Evolutionary conservation across 1,140 invertebrate species (phyloP).

Genomic region (Pseudoatta argentina): DNA sequence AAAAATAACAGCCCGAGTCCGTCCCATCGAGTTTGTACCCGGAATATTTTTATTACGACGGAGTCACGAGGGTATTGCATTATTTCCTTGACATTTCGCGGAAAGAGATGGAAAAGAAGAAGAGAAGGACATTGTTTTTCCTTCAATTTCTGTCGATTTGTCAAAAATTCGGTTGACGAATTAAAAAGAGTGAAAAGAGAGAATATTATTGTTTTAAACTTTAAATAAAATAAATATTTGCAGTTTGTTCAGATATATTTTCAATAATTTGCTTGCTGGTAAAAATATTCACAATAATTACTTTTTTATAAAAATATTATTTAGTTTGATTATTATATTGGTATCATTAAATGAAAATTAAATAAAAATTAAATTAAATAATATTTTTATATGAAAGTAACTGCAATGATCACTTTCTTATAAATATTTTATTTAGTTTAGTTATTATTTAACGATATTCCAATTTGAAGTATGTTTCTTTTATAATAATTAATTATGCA

Average conservation of each 20-base stretch:
- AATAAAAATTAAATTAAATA: no score
- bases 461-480: background rate
- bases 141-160: background rate
- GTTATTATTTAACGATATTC: background rate
- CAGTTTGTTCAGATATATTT: background rate
- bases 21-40: background rate
- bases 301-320: background rate
- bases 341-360: no score
- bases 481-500: background rate
- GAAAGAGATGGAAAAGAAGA: background rate
- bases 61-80: background rate
- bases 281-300: background rate
- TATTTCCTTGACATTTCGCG: background rate
- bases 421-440: background rate
- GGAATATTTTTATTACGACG: slow-evolving; percentile 31
- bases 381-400: background rate
- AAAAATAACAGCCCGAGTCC: slow-evolving; percentile 34
- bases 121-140: background rate
- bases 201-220: background rate
- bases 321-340: no score
- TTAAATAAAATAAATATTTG: background rate
- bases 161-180: background rate
- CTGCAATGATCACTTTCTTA: background rate
- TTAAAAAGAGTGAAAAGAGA: background rate
- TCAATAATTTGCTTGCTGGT: background rate